Conservation (phyloP, 2,888 invertebrate species). For the Hofmannophila pseudospretella region DNA sequence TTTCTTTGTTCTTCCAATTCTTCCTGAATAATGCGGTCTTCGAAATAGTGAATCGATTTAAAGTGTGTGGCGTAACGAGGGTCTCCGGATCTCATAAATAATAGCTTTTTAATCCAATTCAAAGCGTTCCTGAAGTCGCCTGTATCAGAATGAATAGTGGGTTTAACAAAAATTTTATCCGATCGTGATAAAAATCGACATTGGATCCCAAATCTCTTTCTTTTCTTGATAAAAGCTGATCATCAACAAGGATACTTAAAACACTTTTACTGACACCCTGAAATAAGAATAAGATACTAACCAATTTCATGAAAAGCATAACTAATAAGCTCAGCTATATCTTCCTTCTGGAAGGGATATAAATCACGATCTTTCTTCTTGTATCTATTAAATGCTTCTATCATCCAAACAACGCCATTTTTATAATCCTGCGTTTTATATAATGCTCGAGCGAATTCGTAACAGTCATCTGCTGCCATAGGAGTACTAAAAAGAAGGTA, state of each 20-base stretch:
- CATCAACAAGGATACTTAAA: too few species aligned
- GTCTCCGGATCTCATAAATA: constrained; percentile 80
- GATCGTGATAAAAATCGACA: too few species aligned
- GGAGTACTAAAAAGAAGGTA: constrained; percentile 50
- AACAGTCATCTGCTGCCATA: constrained; percentile 89
- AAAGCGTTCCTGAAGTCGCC: constrained; percentile 80
- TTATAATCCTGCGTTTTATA: constrained; percentile 93
- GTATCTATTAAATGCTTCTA: constrained; percentile 86
- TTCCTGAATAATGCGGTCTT: background rate
- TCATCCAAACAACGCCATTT: constrained; percentile 95
- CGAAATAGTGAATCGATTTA: background rate
- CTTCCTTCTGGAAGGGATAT: background rate
- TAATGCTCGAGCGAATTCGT: constrained; percentile 91
- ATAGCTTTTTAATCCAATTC: constrained; percentile 88
- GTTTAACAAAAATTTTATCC: too few species aligned
- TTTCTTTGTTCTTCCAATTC: background rate
- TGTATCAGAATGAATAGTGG: too few species aligned
- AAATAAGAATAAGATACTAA: background rate
- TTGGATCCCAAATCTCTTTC: too few species aligned
- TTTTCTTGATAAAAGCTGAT: too few species aligned
- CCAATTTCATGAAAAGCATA: background rate
- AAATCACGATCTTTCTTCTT: constrained; percentile 28
- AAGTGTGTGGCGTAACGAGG: background rate
- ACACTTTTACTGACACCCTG: too few species aligned
- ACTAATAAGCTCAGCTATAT: background rate